Evolutionary conservation across 2,113 vertebrate species (phyloP).

Genomic region (Uria lomvia): DNA sequence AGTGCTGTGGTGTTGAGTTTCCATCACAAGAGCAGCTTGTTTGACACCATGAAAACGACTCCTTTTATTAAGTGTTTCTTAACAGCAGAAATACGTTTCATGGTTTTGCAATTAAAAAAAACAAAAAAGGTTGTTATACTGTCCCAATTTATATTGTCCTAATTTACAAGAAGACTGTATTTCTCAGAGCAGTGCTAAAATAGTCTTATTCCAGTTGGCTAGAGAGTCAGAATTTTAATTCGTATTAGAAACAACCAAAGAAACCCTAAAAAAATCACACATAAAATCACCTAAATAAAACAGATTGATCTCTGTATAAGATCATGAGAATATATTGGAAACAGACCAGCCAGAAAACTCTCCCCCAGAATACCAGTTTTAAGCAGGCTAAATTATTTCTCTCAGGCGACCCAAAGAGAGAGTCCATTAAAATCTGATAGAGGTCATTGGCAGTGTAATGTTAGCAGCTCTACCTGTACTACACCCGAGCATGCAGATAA

Average conservation of each 20-base stretch:
- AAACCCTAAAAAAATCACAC: background rate
- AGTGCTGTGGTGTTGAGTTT: background rate
- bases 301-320: background rate
- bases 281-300: background rate
- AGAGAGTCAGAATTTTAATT: background rate
- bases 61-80: background rate
- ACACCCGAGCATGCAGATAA: background rate
- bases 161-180: background rate
- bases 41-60: background rate
- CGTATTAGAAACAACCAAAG: background rate
- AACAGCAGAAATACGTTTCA: background rate
- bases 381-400: background rate
- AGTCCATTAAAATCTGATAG: background rate
- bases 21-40: background rate
- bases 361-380: background rate
- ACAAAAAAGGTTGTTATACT: background rate
- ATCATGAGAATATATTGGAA: background rate
- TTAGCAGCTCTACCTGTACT: background rate
- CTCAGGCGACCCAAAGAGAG: background rate
- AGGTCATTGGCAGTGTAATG: background rate
- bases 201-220: background rate
- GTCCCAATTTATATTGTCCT: background rate
- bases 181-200: background rate
- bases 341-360: background rate
- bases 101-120: background rate